phyloP scores from a whole-genome alignment of 2,888 invertebrate species.

The Lithosia quadra region DNA sequence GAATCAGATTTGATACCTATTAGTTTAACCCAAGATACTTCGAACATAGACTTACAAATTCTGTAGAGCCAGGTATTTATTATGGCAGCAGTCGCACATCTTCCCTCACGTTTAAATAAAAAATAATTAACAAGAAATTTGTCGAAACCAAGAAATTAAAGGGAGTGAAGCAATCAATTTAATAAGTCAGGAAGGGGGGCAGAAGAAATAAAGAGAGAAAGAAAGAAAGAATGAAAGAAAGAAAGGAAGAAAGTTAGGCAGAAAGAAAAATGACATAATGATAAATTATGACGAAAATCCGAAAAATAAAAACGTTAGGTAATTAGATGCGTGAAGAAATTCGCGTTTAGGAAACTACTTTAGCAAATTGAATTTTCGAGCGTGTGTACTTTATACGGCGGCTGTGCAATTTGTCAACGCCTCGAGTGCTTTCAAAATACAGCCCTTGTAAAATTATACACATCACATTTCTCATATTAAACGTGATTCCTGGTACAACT shows the following conservation, averaged over 20 bases:
- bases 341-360: slow-evolving; percentile 55
- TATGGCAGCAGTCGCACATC: background rate
- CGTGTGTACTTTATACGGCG: slow-evolving; percentile 53
- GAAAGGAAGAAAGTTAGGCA: no score
- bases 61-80: background rate
- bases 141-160: background rate
- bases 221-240: no score
- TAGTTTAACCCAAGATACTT: background rate
- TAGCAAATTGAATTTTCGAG: slow-evolving; percentile 65
- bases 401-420: slow-evolving; percentile 64
- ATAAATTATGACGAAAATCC: background rate
- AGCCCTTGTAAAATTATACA: slow-evolving; percentile 54
- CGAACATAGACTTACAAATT: background rate
- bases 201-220: no score
- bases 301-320: background rate
- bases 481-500: slow-evolving; percentile 27
- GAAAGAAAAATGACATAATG: background rate
- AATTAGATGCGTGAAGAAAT: slow-evolving; percentile 25
- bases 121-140: background rate
- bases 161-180: background rate
- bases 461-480: slow-evolving; percentile 36
- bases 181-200: background rate
- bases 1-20: background rate
- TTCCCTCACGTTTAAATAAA: background rate
- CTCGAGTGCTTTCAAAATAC: slow-evolving; percentile 53